Conservation (phyloP, 2,113 vertebrate species). For the Leptocoma aspasia region DNA sequence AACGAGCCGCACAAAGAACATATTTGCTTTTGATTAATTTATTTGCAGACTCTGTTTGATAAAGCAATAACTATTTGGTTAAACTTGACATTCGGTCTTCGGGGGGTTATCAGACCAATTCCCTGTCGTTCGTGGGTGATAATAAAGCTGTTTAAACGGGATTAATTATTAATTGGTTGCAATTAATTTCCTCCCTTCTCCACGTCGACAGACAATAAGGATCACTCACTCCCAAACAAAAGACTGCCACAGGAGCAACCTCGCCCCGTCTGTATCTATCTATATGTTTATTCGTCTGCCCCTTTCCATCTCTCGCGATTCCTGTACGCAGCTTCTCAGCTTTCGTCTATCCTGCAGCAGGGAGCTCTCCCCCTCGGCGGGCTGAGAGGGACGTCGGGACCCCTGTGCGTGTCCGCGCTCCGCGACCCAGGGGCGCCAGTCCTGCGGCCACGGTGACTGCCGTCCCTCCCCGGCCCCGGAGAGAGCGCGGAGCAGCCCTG, state of each 20-base stretch:
- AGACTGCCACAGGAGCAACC: constrained; percentile 14
- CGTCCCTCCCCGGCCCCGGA: too few relatives aligned
- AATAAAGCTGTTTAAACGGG: constrained; percentile 79
- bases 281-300: not conserved
- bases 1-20: constrained; percentile 86
- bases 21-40: constrained; percentile 98
- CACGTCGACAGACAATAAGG: constrained; percentile 41
- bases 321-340: not conserved
- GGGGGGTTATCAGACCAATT: constrained; percentile 84
- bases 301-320: not conserved
- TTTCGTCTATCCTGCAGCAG: not conserved
- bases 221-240: constrained; percentile 69
- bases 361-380: not conserved
- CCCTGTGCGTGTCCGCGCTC: rapidly evolving
- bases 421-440: not conserved
- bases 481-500: not conserved
- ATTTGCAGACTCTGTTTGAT: constrained; percentile 93
- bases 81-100: constrained; percentile 87
- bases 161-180: constrained; percentile 90
- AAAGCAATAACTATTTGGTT: constrained; percentile 93
- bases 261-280: not conserved
- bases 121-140: constrained; percentile 73
- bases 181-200: constrained; percentile 81
- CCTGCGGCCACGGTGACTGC: not conserved
- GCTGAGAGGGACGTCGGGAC: not conserved